phyloP scores from a whole-genome alignment of 2,113 vertebrate genomes.

The Podocnemis expansa region DNA sequence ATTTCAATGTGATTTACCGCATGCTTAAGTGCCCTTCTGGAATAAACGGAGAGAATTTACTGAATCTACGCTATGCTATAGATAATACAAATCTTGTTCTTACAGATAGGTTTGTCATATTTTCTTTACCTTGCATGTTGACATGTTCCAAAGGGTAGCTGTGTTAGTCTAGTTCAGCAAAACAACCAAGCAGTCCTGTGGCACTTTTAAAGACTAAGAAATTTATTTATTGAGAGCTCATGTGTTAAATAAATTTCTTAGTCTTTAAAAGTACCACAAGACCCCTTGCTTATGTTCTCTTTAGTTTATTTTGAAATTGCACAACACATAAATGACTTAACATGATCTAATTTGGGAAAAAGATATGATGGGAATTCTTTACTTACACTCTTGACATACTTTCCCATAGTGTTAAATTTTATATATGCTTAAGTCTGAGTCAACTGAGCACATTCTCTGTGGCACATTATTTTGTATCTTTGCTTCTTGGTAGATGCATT shows the following conservation, averaged over 20 bases:
- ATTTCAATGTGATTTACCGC: not conserved
- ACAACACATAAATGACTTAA: not conserved
- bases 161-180: no score
- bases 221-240: no score
- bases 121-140: no score
- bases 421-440: not conserved
- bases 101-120: not conserved
- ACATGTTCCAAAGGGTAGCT: no score
- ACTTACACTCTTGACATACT: not conserved
- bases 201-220: no score
- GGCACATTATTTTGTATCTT: not conserved
- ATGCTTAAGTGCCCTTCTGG: not conserved
- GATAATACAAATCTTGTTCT: not conserved
- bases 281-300: no score
- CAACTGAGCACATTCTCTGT: not conserved
- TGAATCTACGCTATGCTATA: not conserved
- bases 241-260: no score
- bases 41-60: not conserved
- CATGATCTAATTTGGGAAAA: not conserved
- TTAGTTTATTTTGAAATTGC: not conserved
- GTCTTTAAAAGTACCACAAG: no score
- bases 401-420: not conserved
- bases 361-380: not conserved
- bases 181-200: no score
- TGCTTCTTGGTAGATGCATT: not conserved